Evolutionary conservation across 2,888 invertebrate species (phyloP), one percentile per base, ranked within the genome.

Genomic region (Perithous albicinctus): DNA sequence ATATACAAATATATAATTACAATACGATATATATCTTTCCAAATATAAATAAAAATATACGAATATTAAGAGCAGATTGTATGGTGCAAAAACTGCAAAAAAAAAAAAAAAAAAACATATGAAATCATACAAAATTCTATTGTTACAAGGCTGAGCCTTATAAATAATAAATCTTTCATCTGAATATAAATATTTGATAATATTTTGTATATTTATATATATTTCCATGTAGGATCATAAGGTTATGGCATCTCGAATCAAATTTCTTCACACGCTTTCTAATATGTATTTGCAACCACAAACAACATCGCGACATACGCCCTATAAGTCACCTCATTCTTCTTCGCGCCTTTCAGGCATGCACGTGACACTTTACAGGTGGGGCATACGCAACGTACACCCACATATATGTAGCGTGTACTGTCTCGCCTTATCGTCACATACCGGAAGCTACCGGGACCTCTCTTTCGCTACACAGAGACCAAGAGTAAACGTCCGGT

Each of bases 261-360:
- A n/a, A 12, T 63, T 29, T 12, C 41, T 82, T 78, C 81, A 59
- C 78, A 78, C 78, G 81, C 70, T 82, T 82, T 78, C 78, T 73
- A 78, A 64, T 70, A 46, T 35, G 67, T 26, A 20, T 32, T 46
- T 48, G 23, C 20, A 32, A 59, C n/a, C 8, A 8, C 43, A 20
- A 41, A 43, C 26, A 23, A 51, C 20, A 5, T 48, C 51, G 26
- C 43, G 54, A 20, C 41, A 54, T 51, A 10, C 35, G 32, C 29
- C 29, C 29, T 29, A 56, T 32, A 59, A 18, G 59, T 35, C 8
- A 10, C 18, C 59, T 72, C 15, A 69, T 81, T 81, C 67, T 73
- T 73, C 61, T 46, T 67, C 73, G 61, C 73, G 69, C 73, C 67
- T 78, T 63, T 23, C 51, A 23, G 46, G 18, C 63, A 20, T 23